These are phyloP conservation scores for Cephus rjabovi DNA, from an alignment of 2,888 invertebrate genomes.

Conservation along the genomic window DNA sequence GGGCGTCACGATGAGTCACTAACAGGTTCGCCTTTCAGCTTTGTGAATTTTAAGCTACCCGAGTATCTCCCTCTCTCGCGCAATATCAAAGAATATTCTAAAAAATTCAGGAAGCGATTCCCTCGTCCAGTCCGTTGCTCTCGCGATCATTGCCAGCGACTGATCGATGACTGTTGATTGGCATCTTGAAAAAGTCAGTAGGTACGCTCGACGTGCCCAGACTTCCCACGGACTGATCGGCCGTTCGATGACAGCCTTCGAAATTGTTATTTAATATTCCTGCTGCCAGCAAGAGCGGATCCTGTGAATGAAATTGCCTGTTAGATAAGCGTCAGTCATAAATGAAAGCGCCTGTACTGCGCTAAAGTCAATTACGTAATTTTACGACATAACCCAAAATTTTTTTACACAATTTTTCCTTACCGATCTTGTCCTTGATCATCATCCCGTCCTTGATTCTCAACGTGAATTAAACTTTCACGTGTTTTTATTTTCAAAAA, in stretches of 20 bases:
- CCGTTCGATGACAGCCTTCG: neutral
- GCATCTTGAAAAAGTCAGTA: neutral
- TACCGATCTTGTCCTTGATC: neutral
- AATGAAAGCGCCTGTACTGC: neutral
- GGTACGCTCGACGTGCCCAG: neutral
- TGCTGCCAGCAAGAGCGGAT: neutral
- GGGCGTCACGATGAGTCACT: conserved; percentile 31
- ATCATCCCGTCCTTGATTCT: neutral
- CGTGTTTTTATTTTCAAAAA: neutral
- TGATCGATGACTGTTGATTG: neutral
- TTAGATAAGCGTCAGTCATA: no score
- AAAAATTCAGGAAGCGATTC: neutral
- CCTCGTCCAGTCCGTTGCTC: neutral
- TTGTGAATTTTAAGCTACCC: neutral
- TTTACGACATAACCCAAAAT: neutral
- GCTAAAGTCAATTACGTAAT: neutral
- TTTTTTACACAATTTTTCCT: neutral
- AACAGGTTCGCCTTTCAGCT: conserved; percentile 31
- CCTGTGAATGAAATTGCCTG: neutral
- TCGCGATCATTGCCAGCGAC: neutral
- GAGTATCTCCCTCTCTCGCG: neutral
- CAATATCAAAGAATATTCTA: neutral
- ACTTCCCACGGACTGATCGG: neutral
- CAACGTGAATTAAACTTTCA: neutral
- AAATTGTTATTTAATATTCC: neutral